A percentile compares a stretch with the other conserved stretches of the same genome.
Evolutionary conservation across 1,140 invertebrate species (phyloP).

Genomic region (Centruroides vittatus): DNA sequence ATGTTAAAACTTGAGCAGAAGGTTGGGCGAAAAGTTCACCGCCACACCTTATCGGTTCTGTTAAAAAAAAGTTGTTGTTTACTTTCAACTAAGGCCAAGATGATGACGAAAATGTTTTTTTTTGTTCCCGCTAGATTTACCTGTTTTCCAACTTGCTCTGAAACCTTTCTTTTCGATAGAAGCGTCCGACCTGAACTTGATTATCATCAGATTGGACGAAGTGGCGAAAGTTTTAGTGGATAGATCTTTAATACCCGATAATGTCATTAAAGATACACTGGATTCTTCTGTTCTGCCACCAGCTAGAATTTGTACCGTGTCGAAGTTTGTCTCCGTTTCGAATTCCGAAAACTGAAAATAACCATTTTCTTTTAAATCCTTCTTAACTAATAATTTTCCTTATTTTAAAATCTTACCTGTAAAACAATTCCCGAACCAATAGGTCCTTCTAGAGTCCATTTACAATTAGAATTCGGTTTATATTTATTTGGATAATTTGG

Average conservation of each 20-base stretch:
- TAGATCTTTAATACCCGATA: conserved; percentile 68
- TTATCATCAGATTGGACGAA: conserved; percentile 94
- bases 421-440: conserved; percentile 85
- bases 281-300: conserved; percentile 90
- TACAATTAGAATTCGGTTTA: conserved; percentile 73
- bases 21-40: conserved; percentile 42
- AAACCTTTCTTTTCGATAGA: conserved; percentile 89
- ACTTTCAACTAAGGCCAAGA: not conserved
- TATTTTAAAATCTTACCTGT: conserved; percentile 34
- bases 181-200: conserved; percentile 88
- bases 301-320: conserved; percentile 87
- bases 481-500: conserved; percentile 91
- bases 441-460: conserved; percentile 93
- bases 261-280: conserved; percentile 71
- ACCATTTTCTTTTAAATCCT: not conserved
- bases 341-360: conserved; percentile 79
- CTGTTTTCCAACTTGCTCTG: conserved; percentile 35
- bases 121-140: conserved; percentile 23
- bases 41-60: conserved; percentile 76
- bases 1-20: conserved; percentile 41
- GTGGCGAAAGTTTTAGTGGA: conserved; percentile 73
- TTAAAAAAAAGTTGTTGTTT: not conserved
- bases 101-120: not conserved
- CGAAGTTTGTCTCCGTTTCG: conserved; percentile 89
- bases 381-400: no score